A percentile compares a stretch with the other conserved stretches of the same genome.
Conservation (phyloP, 1,140 invertebrate species). For the Globodera ellingtonae region DNA sequence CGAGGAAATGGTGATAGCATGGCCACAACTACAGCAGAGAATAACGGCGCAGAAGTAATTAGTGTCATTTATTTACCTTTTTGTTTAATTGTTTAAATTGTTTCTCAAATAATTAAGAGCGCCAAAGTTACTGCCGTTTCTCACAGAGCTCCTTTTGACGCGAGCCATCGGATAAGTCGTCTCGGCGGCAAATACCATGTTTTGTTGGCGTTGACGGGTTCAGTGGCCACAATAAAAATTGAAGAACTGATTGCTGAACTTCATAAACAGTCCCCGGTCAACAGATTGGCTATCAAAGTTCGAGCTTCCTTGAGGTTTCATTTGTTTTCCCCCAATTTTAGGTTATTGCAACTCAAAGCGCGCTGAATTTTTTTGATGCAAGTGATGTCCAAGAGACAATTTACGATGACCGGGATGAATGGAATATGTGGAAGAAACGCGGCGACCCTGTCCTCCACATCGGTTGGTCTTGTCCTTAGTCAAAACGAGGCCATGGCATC, state of each 20-base stretch:
- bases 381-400: constrained; percentile 73
- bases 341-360: constrained; percentile 80
- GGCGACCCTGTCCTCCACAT: constrained; percentile 96
- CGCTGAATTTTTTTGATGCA: constrained; percentile 81
- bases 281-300: constrained; percentile 58
- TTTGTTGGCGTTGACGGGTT: constrained; percentile 83
- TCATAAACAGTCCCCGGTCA: constrained; percentile 53
- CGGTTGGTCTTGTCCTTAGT: constrained; percentile 33
- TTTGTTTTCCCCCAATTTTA: constrained; percentile 57
- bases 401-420: constrained; percentile 83
- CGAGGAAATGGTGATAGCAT: neutral
- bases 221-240: constrained; percentile 86
- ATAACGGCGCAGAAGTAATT: neutral
- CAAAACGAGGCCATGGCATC: neutral
- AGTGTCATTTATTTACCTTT: no score
- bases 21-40: neutral
- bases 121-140: neutral
- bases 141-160: constrained; percentile 39
- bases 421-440: constrained; percentile 83
- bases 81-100: no score
- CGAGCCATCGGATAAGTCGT: constrained; percentile 29
- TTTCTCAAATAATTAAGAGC: neutral
- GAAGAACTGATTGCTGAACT: constrained; percentile 73
- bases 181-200: constrained; percentile 67
- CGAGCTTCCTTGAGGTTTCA: constrained; percentile 6